Evolutionary conservation across 2,888 invertebrate species (phyloP), one percentile per base, ranked within the genome.

Genomic region (Pollenia angustigena): DNA sequence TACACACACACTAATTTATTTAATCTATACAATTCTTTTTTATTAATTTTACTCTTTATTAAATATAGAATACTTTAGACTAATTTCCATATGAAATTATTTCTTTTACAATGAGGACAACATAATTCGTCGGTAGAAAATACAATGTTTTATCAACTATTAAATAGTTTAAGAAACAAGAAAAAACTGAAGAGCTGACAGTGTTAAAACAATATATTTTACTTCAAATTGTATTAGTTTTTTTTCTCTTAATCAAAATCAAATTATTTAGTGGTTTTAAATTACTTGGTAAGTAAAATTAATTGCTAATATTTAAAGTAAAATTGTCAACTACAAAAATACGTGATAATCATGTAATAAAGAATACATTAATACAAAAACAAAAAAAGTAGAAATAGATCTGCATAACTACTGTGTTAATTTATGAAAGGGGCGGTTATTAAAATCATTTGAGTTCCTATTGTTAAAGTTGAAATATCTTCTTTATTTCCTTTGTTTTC

Each of bases 31-130:
- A 46, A 69, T 60, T 64, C 6, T 62, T 62, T 80, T 56, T 50
- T 66, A 78, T 56, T 66, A 75, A 4, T 42, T 68, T 52, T 42
- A 50, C 46, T 56, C 0, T 64, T 82, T 83, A 79, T 84, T 86
- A 80, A 82, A 80, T 74, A 75, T 86, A 82, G 85, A 81, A 81
- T 87, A 81, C 76, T 75, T 85, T 83, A 85, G 87, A 87, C 81
- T 85, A 87, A 81, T 52, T 81, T 75, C 32, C 58, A 66, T 76
- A 76, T 68, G 72, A 85, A 85, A 85, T 81, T 74, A 56, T 81
- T 78, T 58, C 23, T 56, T 56, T 82, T 79, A 86, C 79, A 82
- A 64, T 81, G 56, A 32, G 58, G 40, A 60, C 66, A 78, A 75
- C 48, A 14, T 50, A 23, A 14, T 10, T 32, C 32, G 10, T 40